Percentiles rank a stretch among this genome's conserved stretches.
Evolutionary conservation across 1,140 invertebrate species (phyloP).

Genomic region (Ganaspis sp.): DNA sequence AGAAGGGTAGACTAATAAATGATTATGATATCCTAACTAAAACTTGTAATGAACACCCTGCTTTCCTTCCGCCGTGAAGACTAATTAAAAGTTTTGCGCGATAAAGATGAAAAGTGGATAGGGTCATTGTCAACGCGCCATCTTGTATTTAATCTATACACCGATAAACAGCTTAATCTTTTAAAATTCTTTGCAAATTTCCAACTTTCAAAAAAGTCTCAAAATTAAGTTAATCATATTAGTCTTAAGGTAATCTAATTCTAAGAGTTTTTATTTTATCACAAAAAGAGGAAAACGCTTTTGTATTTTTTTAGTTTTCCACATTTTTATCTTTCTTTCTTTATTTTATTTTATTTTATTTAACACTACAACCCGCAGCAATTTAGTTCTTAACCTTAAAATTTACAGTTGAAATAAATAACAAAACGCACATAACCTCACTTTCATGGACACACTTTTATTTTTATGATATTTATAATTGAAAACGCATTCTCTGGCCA

Average conservation of each 20-base stretch:
- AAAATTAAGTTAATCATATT: neutral
- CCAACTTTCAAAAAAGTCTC: neutral
- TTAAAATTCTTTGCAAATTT: neutral
- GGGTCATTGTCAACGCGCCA: slow-evolving; percentile 48
- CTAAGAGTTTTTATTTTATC: neutral
- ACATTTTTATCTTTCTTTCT: too few species aligned
- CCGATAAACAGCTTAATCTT: slow-evolving; percentile 43
- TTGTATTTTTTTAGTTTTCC: too few species aligned
- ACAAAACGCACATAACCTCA: too few species aligned
- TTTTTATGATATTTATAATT: too few species aligned
- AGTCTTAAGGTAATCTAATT: neutral
- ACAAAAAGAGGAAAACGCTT: too few species aligned
- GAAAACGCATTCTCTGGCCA: too few species aligned
- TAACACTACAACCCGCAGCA: too few species aligned
- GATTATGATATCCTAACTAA: slow-evolving; percentile 55
- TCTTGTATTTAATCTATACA: slow-evolving; percentile 44
- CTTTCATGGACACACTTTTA: too few species aligned
- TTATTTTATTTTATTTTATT: too few species aligned
- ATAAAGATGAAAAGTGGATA: slow-evolving; percentile 42
- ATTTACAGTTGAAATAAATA: too few species aligned
- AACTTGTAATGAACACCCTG: slow-evolving; percentile 55
- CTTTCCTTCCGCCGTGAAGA: slow-evolving; percentile 50
- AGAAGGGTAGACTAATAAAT: slow-evolving; percentile 33
- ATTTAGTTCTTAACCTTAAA: too few species aligned
- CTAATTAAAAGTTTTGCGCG: slow-evolving; percentile 56